A percentile compares a stretch with the other conserved stretches of the same genome.
Conservation (phyloP, 2,888 invertebrate genomes). For the Thera obeliscata region DNA sequence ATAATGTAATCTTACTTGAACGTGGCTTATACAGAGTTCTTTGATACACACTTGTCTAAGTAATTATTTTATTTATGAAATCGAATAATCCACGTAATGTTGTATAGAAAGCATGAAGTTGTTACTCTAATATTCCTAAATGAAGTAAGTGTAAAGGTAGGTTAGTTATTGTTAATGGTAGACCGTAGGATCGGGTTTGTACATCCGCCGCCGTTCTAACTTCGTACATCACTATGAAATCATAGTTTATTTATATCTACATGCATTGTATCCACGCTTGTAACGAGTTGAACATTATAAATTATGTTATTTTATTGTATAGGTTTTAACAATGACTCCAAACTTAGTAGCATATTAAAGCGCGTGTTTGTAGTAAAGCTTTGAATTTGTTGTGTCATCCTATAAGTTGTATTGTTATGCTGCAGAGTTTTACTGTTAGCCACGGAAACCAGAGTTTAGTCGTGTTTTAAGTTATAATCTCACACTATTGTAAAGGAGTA, state of each 20-base stretch:
- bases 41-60: slow-evolving; percentile 7
- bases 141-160: slow-evolving; percentile 70
- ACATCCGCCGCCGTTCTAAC: slow-evolving; percentile 13
- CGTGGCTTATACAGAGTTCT: slow-evolving; percentile 13
- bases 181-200: slow-evolving; percentile 7
- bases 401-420: slow-evolving; percentile 12
- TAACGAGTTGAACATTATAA: slow-evolving; percentile 3
- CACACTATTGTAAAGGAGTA: slow-evolving; percentile 16
- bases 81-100: slow-evolving; percentile 31
- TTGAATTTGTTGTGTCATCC: slow-evolving; percentile 25
- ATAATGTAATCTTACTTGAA: background rate
- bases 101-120: slow-evolving; percentile 33
- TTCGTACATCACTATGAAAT: slow-evolving; percentile 18
- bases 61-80: slow-evolving; percentile 17
- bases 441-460: slow-evolving; percentile 5
- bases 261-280: slow-evolving; percentile 21
- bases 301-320: slow-evolving; percentile 22
- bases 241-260: slow-evolving; percentile 13
- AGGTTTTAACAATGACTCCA: slow-evolving; percentile 7
- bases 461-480: slow-evolving; percentile 27
- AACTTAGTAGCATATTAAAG: slow-evolving; percentile 11
- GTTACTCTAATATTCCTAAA: slow-evolving; percentile 65
- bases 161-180: slow-evolving; percentile 53
- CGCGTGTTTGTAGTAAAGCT: slow-evolving; percentile 28
- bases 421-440: slow-evolving; percentile 7